These are phyloP conservation scores for Salpingus planirostris DNA, from an alignment of 2,888 invertebrate species.

Conservation along the genomic window DNA sequence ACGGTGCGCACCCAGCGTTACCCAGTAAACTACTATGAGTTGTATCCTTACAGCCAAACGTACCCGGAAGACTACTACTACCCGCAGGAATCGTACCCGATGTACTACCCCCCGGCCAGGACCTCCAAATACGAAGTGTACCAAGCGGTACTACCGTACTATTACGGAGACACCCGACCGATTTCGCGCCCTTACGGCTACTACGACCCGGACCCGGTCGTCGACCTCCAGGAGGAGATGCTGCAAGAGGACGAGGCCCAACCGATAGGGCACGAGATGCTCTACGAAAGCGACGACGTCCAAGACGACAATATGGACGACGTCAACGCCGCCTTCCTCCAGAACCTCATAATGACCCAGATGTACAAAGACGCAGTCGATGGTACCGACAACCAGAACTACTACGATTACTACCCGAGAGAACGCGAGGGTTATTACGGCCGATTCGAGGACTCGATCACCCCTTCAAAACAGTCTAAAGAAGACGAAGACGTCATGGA, in stretches of 20 bases:
- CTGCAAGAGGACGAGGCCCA: constrained; percentile 51
- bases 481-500: constrained; percentile 61
- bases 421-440: constrained; percentile 30
- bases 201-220: constrained; percentile 41
- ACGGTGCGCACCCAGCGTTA: constrained; percentile 40
- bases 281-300: constrained; percentile 49
- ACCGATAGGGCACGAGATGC: constrained; percentile 58
- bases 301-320: constrained; percentile 33
- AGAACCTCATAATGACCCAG: constrained; percentile 58
- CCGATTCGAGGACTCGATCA: constrained; percentile 19
- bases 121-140: constrained; percentile 43
- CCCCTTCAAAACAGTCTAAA: constrained; percentile 24
- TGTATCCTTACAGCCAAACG: constrained; percentile 45
- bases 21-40: constrained; percentile 41
- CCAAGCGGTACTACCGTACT: constrained; percentile 42
- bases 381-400: constrained; percentile 23
- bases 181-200: constrained; percentile 37
- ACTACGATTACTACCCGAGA: constrained; percentile 20
- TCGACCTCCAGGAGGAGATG: constrained; percentile 51
- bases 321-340: constrained; percentile 54
- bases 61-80: constrained; percentile 49
- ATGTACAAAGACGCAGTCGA: constrained; percentile 56
- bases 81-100: constrained; percentile 30
- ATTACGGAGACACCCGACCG: constrained; percentile 38
- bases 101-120: constrained; percentile 40